These are phyloP conservation scores for Drosophila seguyi DNA, from an alignment of 1,140 invertebrate species.

Conservation along the genomic window DNA sequence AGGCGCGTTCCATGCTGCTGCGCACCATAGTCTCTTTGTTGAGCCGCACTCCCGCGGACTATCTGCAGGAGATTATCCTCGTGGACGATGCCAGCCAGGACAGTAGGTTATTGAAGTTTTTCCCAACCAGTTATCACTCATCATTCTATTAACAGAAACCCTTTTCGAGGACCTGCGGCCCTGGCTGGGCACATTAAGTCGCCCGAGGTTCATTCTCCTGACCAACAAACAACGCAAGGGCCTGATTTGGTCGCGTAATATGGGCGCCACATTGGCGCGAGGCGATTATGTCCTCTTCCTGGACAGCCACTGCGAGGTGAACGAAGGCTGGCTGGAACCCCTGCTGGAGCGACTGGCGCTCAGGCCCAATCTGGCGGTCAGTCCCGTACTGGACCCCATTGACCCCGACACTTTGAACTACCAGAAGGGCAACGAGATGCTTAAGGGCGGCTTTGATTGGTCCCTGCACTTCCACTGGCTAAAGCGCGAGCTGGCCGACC, in stretches of 20 bases:
- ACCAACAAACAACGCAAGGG: conserved; percentile 91
- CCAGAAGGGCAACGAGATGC: conserved; percentile 88
- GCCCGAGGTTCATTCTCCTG: conserved; percentile 25
- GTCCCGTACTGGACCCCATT: conserved; percentile 88
- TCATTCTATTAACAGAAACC: conserved; percentile 23
- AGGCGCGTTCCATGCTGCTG: conserved; percentile 92
- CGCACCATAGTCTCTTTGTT: conserved; percentile 91
- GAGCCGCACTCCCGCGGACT: conserved; percentile 90
- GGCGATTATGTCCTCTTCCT: conserved; percentile 92
- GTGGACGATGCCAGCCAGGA: conserved; percentile 96
- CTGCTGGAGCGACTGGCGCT: conserved; percentile 86
- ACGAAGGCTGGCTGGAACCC: conserved; percentile 89
- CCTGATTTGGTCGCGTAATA: conserved; percentile 90
- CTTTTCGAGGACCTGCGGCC: conserved; percentile 33
- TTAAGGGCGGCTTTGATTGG: conserved; percentile 97
- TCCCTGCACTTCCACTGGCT: conserved; percentile 98
- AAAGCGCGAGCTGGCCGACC: conserved; percentile 85
- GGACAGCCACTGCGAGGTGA: conserved; percentile 94
- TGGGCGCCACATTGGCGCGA: conserved; percentile 88
- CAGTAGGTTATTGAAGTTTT: conserved; percentile 68
- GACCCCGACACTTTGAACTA: conserved; percentile 87
- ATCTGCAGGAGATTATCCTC: conserved; percentile 96
- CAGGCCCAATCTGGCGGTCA: conserved; percentile 85
- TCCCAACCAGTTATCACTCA: not conserved
- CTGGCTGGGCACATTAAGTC: conserved; percentile 86